A percentile compares a stretch with the other conserved stretches of the same genome.
Conservation (phyloP, 2,888 invertebrate species). For the Oligia fasciuncula region DNA sequence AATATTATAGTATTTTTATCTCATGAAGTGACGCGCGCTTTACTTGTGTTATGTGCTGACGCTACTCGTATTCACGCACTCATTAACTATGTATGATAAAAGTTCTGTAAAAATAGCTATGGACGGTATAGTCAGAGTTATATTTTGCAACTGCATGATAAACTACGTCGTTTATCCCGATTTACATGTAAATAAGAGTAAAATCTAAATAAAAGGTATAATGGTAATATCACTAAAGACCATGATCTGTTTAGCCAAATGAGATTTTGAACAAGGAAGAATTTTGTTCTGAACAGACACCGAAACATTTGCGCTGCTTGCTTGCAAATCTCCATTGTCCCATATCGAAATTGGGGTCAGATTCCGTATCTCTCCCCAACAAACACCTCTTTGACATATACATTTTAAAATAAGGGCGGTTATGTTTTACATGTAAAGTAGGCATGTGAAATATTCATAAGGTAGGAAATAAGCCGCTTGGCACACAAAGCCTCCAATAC, state of each 20-base stretch:
- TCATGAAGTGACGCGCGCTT: too few species aligned
- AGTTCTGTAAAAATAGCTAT: not conserved
- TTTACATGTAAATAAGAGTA: not conserved
- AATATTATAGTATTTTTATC: too few species aligned
- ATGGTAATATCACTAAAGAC: too few species aligned
- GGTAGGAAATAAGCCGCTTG: constrained; percentile 68
- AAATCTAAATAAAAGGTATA: not conserved
- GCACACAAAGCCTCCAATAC: constrained; percentile 58
- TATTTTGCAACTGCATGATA: not conserved
- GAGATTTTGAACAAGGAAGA: not conserved
- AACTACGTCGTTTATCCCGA: not conserved
- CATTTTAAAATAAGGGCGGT: constrained; percentile 47
- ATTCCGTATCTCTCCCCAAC: constrained; percentile 23
- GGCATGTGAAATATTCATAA: constrained; percentile 78
- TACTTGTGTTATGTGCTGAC: not conserved
- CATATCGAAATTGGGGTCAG: constrained; percentile 18
- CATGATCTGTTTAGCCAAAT: not conserved
- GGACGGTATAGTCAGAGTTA: not conserved
- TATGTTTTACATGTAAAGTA: constrained; percentile 52
- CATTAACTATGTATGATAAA: not conserved
- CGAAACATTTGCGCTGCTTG: not conserved
- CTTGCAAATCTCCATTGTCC: not conserved
- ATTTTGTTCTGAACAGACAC: not conserved
- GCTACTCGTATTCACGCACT: not conserved
- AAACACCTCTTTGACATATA: constrained; percentile 33